Conservation (phyloP, 30 jellyfish, hydroid and myxozoan genomes). For the Aurelia sp. region DNA sequence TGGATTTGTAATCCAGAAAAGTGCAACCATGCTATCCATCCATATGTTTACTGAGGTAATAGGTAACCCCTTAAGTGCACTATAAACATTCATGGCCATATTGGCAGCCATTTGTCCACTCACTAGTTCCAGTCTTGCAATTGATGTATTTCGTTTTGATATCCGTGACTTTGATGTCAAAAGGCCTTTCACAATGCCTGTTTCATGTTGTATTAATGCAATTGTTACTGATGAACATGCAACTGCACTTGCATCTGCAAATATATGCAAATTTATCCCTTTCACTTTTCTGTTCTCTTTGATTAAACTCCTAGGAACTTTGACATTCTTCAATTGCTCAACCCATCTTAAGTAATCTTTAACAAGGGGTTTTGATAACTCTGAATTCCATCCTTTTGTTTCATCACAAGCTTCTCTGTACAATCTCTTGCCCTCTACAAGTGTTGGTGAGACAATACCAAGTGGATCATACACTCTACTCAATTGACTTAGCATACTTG, state of each 20-base stretch:
- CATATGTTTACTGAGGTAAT: not conserved
- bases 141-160: conserved; percentile 17
- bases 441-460: too few relatives aligned
- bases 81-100: conserved; percentile 26
- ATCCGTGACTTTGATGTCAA: conserved; percentile 34
- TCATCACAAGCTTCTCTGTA: too few relatives aligned
- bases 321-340: conserved; percentile 4
- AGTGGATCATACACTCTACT: too few relatives aligned
- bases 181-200: conserved; percentile 31
- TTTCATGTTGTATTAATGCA: conserved; percentile 22
- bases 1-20: conserved; percentile 19
- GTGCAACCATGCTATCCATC: conserved; percentile 39
- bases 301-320: conserved; percentile 10
- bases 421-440: too few relatives aligned
- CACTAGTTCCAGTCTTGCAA: conserved; percentile 39
- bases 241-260: too few relatives aligned
- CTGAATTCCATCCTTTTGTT: conserved; percentile 29
- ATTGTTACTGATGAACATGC: conserved; percentile 48
- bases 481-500: too few relatives aligned
- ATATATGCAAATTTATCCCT: not conserved
- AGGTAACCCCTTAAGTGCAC: conserved; percentile 29
- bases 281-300: not conserved
- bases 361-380: conserved; percentile 8
- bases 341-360: conserved; percentile 20
- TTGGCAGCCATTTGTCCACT: conserved; percentile 49